Base-by-base conservation (phyloP, 2,888 invertebrate genomes). In the Drosophila imparisetae region DNA sequence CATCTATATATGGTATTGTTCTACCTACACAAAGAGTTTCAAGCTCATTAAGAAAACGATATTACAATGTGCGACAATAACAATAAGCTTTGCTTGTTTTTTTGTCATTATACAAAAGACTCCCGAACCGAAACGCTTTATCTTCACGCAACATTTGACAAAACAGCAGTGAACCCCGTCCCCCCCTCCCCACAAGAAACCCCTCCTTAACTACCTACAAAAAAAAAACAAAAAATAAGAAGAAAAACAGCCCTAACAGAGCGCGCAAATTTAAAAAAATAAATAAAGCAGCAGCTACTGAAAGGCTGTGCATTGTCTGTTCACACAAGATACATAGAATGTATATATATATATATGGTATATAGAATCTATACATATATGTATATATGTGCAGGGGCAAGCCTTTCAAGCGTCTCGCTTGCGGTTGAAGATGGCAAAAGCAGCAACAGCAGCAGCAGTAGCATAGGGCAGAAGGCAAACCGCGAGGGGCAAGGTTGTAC, bases 121-220 rank as follows among this genome's bases (percentile, higher is more conserved):
- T 24, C 49, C 30, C 57, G 42, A 72, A 34, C 50, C 53, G 64
- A 54, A 80, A 59, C 21, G 69, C 48, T 66, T 86, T 87, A 87
- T 85, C 87, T 85, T 85, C 61, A 82, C 85, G 84, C 82, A 76
- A 82, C 82, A 85, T 86, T 85, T 85, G 80, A 78, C 82, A 80
- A 73, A 78, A 78, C 82, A 80, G 70, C 50, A 70, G 67, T 36
- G 50, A 36, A 27, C n/a, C 15, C 27, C 30, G 2, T 10, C 18
- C 38, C n/a, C n/a, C 6, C 24, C 27, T 2, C 30, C 24, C n/a
- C 27, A 40, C 8, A 21, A 36, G 15, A 8, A n/a, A n/a, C n/a
- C 4, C 1, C 2, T 5, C 7, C 11, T n/a, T 10, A 32, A 45
- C 4, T 45, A 24, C 38, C n/a, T 8, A 36, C 15, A 50, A 29